These are phyloP conservation scores for Spilogale gracilis DNA, from an alignment of 2,113 vertebrate species.

Conservation along the genomic window DNA sequence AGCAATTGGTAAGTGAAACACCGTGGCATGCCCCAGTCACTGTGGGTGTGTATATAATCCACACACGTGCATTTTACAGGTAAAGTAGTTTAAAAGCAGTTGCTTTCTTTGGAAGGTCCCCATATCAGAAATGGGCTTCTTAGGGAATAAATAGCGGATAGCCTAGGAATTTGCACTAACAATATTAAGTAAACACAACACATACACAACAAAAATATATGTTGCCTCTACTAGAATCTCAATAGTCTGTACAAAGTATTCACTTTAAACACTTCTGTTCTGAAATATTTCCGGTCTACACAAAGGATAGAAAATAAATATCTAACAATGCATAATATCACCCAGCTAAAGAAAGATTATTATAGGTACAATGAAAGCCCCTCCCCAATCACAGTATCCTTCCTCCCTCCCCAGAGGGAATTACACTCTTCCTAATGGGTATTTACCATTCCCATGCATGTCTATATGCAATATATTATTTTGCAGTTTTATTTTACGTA, in stretches of 20 bases:
- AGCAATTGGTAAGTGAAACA: background rate
- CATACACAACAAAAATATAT: background rate
- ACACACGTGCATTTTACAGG: background rate
- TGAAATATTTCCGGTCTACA: background rate
- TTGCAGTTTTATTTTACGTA: background rate
- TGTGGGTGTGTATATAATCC: background rate
- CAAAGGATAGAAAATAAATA: slow-evolving; percentile 35
- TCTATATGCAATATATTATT: background rate
- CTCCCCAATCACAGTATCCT: background rate
- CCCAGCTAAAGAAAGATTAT: background rate
- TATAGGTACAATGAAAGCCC: background rate
- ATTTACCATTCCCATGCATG: background rate
- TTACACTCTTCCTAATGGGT: background rate
- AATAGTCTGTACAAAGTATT: background rate
- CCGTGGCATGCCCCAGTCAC: background rate
- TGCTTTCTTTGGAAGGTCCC: slow-evolving; percentile 10
- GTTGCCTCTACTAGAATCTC: background rate
- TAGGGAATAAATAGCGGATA: background rate
- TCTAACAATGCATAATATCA: background rate
- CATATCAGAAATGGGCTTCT: background rate
- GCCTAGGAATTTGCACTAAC: background rate
- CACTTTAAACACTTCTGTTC: background rate
- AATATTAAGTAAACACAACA: background rate
- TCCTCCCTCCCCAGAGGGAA: background rate
- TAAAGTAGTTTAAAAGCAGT: slow-evolving; percentile 19